Evolutionary conservation across 2,797 vertebrate genomes (phyloP), one percentile per base, ranked within the genome.

Genomic region (Pristis pectinata): DNA sequence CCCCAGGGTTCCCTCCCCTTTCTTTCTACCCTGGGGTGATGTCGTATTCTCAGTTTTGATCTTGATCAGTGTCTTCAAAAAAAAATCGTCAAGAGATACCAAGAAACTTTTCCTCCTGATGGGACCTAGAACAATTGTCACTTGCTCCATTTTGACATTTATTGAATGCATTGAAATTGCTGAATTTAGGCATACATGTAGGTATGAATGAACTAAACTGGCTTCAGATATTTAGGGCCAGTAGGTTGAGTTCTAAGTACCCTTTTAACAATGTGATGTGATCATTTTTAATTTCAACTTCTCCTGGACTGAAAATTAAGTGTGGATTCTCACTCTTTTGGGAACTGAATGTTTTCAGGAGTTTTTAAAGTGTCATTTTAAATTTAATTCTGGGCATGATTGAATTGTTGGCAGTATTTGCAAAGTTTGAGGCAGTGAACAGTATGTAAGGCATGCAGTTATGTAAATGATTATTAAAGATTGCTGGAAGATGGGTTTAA

Each of bases 201-300:
- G 27, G 30, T 22, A 91, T 7, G 61, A 61, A 15, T 15, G 7
- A 89, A 89, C 56, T n/a, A n/a, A 61, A 64, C 59, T 61, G 17
- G 59, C 17, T n/a, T 15, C 34, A n/a, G 87, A 91, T 91, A 91
- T 91, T 91, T 64, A 64, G n/a, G 59, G n/a, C 59, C n/a, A 64
- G 87, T 91, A 91, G 37, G 91, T 91, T 37, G 87, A 22, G 15
- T 34, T n/a, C n/a, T 64, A 91, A 91, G 91, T 91, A 64, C 34
- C 59, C 34, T 91, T 64, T 91, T 61, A 91, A 91, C 34, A 61
- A 91, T 37, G 59, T 64, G 34, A 91, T 37, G 59, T 64, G 34
- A 91, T 91, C 34, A 91, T 61, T 91, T 59, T 61, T 91, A 91
- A 91, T 91, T 61, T 27, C 49, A 59, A 87, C 56, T 53, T 87